A percentile compares a stretch with the other conserved stretches of the same genome.
These are phyloP conservation scores for Ephestia elutella DNA, from an alignment of 1,140 invertebrate genomes.

Conservation along the genomic window DNA sequence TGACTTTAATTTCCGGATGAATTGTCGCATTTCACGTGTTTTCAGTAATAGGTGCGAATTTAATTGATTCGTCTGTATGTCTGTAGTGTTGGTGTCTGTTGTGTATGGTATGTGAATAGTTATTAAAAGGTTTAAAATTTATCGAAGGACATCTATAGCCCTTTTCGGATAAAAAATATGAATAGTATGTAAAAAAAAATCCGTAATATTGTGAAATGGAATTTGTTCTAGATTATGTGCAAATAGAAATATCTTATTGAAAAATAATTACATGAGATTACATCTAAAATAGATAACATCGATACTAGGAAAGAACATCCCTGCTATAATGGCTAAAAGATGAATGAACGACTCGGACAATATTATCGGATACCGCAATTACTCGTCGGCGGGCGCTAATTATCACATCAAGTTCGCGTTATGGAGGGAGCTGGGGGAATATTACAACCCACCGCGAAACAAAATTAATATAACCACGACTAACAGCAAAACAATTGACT, in stretches of 20 bases:
- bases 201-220: too few species aligned
- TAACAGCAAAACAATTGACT: not conserved
- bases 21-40: constrained; percentile 36
- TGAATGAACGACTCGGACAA: constrained; percentile 11
- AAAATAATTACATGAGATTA: not conserved
- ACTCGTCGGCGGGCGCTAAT: constrained; percentile 41
- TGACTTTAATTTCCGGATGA: constrained; percentile 60
- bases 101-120: too few species aligned
- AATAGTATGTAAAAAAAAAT: too few species aligned
- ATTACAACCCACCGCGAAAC: constrained; percentile 6
- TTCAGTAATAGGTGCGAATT: constrained; percentile 22
- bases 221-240: too few species aligned
- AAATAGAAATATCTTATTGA: not conserved
- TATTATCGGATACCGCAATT: constrained; percentile 44
- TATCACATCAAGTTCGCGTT: constrained; percentile 44
- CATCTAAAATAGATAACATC: not conserved
- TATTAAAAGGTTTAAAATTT: too few species aligned
- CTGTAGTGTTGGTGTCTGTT: too few species aligned
- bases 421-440: constrained; percentile 15
- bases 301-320: not conserved
- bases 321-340: constrained; percentile 9
- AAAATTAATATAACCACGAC: constrained; percentile 1
- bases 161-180: too few species aligned
- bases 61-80: constrained; percentile 23
- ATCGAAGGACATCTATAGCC: too few species aligned